A percentile compares a stretch with the other conserved stretches of the same genome.
Conservation (phyloP, 2,888 invertebrate species). For the Aphodius granarius region DNA sequence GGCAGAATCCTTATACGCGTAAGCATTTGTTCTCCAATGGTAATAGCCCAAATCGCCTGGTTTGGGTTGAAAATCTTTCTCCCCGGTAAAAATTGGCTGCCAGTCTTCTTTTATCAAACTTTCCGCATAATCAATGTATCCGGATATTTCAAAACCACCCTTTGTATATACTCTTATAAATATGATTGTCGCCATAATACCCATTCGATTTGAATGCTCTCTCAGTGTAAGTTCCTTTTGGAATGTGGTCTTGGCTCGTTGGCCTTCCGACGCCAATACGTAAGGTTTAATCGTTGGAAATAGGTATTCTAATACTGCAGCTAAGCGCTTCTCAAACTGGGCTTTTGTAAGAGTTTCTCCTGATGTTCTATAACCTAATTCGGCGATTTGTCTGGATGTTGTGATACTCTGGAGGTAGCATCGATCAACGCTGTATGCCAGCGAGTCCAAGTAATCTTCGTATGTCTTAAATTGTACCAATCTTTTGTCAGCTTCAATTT, state of each 20-base stretch:
- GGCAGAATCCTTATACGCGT: constrained; percentile 70
- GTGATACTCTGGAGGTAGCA: constrained; percentile 72
- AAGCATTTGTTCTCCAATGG: constrained; percentile 74
- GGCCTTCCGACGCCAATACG: constrained; percentile 62
- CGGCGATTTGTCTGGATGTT: constrained; percentile 70
- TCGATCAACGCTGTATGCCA: constrained; percentile 71
- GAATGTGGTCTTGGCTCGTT: constrained; percentile 61
- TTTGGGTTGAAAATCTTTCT: constrained; percentile 65
- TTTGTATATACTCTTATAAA: constrained; percentile 71
- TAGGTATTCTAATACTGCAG: constrained; percentile 61
- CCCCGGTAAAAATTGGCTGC: constrained; percentile 67
- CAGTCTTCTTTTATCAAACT: constrained; percentile 73
- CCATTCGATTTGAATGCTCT: constrained; percentile 73
- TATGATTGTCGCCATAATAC: constrained; percentile 78
- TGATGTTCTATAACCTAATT: constrained; percentile 70
- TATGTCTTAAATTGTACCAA: constrained; percentile 67
- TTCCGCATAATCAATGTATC: constrained; percentile 81
- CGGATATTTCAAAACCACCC: constrained; percentile 78
- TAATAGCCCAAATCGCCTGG: constrained; percentile 75
- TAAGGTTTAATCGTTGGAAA: constrained; percentile 64
- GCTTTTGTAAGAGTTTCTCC: constrained; percentile 66
- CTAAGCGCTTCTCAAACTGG: constrained; percentile 63
- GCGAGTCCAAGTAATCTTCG: constrained; percentile 80
- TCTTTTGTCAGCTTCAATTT: constrained; percentile 63
- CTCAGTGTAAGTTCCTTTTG: constrained; percentile 70